Conservation (phyloP, 2,888 invertebrate species). For the Arge pagana region DNA sequence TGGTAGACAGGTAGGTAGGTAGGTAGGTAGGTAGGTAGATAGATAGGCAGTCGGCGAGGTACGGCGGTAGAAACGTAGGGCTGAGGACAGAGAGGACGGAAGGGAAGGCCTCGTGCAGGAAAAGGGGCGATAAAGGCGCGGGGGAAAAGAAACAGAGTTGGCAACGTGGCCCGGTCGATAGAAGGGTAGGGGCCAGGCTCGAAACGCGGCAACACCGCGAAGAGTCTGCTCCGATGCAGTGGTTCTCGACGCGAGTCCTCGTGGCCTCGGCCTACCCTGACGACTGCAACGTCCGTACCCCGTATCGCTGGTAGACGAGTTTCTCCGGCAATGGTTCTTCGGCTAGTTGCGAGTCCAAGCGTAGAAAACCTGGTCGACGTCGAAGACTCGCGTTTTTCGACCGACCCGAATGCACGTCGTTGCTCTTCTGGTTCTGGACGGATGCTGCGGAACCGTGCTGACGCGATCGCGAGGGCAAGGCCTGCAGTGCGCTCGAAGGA, state of each 20-base stretch:
- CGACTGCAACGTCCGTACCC: constrained; percentile 8
- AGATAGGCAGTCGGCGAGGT: too few relatives aligned
- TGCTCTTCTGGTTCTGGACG: too few relatives aligned
- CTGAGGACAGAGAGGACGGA: constrained; percentile 45
- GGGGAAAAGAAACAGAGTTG: constrained; percentile 41
- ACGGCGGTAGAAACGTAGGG: constrained; percentile 39
- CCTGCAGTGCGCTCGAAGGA: too few relatives aligned
- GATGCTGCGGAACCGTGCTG: too few relatives aligned
- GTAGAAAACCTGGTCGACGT: too few relatives aligned
- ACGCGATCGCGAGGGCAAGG: too few relatives aligned
- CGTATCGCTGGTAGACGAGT: constrained; percentile 21
- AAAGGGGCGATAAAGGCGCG: constrained; percentile 50
- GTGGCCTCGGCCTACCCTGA: constrained; percentile 1
- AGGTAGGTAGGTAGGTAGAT: too few relatives aligned
- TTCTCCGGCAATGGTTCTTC: too few relatives aligned
- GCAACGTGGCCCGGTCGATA: constrained; percentile 57
- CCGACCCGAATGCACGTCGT: too few relatives aligned
- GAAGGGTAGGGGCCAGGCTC: constrained; percentile 46
- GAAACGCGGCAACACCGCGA: constrained; percentile 51
- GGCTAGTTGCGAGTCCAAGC: too few relatives aligned
- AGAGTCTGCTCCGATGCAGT: constrained; percentile 49
- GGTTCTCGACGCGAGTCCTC: constrained; percentile 41
- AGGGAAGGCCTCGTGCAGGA: constrained; percentile 25
- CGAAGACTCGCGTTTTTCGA: too few relatives aligned
- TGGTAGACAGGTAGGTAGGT: too few relatives aligned